phyloP scores from a whole-genome alignment of 2,113 vertebrate species.

The Nycticebus coucang region DNA sequence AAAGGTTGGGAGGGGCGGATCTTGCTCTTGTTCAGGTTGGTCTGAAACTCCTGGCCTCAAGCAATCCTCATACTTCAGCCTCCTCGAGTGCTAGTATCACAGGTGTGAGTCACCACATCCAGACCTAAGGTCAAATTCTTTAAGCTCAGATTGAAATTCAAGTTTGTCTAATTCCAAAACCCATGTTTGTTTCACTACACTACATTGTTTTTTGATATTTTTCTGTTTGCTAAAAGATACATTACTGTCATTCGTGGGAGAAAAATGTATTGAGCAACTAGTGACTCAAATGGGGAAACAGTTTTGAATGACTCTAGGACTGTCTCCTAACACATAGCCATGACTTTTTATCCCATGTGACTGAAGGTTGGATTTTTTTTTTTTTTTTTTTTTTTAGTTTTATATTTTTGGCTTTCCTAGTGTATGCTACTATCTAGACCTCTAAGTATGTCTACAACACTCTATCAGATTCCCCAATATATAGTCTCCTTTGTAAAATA shows the following conservation, averaged over 20 bases:
- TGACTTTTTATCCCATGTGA: constrained; percentile 67
- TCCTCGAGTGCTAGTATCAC: no score
- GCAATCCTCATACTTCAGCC: no score
- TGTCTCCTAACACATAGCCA: constrained; percentile 56
- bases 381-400: constrained; percentile 19
- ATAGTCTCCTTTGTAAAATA: constrained; percentile 43
- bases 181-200: constrained; percentile 37
- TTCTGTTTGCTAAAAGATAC: neutral
- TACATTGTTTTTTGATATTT: constrained; percentile 44
- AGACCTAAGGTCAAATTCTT: neutral
- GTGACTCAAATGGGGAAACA: constrained; percentile 71
- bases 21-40: no score
- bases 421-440: neutral
- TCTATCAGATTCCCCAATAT: neutral
- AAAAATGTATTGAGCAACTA: neutral
- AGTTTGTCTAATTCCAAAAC: constrained; percentile 33
- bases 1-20: no score
- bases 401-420: constrained; percentile 57
- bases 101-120: no score
- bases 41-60: no score
- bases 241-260: constrained; percentile 35
- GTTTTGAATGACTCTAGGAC: constrained; percentile 74
- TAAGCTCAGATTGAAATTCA: constrained; percentile 6
- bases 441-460: constrained; percentile 9
- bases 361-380: neutral